These are phyloP conservation scores for Gerris lacustris DNA, from an alignment of 2,888 invertebrate genomes.

Conservation along the genomic window DNA sequence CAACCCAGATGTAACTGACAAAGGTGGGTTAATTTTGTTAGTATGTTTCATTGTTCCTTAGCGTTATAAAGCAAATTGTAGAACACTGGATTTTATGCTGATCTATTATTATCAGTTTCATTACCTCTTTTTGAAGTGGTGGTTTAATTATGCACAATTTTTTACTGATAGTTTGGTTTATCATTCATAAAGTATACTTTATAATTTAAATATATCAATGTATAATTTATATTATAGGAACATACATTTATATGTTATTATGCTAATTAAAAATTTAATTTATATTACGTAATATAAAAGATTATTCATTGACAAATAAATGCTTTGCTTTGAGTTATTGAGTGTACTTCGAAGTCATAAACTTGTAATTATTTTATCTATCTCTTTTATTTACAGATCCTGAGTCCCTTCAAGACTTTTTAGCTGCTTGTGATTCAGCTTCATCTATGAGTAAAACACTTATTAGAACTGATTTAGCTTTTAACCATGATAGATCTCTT, in stretches of 20 bases:
- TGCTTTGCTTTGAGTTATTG: too few relatives aligned
- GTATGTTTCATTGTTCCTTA: not conserved
- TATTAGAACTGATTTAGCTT: slow-evolving; percentile 33
- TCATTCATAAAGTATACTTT: not conserved
- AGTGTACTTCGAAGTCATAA: too few relatives aligned
- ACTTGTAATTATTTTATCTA: too few relatives aligned
- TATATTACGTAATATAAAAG: too few relatives aligned
- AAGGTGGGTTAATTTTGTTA: slow-evolving; percentile 37
- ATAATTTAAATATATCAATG: not conserved
- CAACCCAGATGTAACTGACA: slow-evolving; percentile 37
- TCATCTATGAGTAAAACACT: slow-evolving; percentile 24
- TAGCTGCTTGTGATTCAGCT: slow-evolving; percentile 20
- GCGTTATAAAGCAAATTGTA: too few relatives aligned
- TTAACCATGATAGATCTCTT: slow-evolving; percentile 48
- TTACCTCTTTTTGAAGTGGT: too few relatives aligned
- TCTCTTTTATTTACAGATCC: not conserved
- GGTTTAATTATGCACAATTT: too few relatives aligned
- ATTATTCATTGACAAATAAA: too few relatives aligned
- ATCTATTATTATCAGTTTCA: too few relatives aligned
- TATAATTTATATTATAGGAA: not conserved
- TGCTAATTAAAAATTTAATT: too few relatives aligned
- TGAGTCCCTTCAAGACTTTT: not conserved
- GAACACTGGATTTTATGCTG: too few relatives aligned
- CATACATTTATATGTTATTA: too few relatives aligned
- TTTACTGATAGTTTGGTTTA: not conserved